Percentiles rank a stretch among this genome's conserved stretches.
Conservation (phyloP, 2,888 invertebrate genomes). For the Clepsis dumicolana region DNA sequence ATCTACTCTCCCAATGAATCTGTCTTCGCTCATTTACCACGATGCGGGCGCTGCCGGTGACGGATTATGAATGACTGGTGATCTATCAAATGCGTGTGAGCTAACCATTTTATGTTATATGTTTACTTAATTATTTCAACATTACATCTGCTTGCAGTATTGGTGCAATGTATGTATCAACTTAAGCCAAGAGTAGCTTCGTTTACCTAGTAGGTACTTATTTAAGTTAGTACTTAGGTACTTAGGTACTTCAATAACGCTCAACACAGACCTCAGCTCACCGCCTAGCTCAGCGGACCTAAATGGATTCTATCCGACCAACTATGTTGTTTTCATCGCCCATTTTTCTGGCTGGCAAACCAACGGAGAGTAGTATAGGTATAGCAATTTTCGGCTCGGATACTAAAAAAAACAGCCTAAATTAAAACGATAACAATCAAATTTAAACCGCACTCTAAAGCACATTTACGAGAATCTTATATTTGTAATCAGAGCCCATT, state of each 20-base stretch:
- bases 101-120: background rate
- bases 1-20: constrained; percentile 51
- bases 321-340: background rate
- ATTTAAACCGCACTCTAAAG: background rate
- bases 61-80: constrained; percentile 17
- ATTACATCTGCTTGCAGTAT: background rate
- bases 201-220: too few relatives aligned
- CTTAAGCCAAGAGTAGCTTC: too few relatives aligned
- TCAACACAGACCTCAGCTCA: too few relatives aligned
- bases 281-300: too few relatives aligned
- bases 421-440: background rate
- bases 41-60: constrained; percentile 57
- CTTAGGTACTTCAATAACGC: too few relatives aligned
- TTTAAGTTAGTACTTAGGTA: too few relatives aligned
- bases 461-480: background rate
- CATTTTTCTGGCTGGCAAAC: background rate
- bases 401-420: background rate
- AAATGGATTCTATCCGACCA: background rate
- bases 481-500: constrained; percentile 1
- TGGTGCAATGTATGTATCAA: background rate
- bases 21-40: constrained; percentile 25
- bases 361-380: background rate
- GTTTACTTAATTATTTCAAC: background rate
- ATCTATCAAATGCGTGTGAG: background rate
- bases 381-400: background rate